Evolutionary conservation across 2,888 invertebrate species (phyloP), one percentile per base, ranked within the genome.

Genomic region (Limenitis camilla): DNA sequence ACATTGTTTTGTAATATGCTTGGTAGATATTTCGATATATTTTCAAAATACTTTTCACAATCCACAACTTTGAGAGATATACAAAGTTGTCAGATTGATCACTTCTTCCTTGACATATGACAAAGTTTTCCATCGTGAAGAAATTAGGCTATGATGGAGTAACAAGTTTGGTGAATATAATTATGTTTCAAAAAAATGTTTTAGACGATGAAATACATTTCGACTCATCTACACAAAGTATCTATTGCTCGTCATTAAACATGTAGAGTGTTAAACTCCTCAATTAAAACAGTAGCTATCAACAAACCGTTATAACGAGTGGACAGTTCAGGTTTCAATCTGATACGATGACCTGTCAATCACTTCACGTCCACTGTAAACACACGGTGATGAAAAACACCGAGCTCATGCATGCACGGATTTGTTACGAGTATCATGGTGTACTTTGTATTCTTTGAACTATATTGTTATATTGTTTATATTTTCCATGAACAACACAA

Each of bases 231-330:
- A n/a, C n/a, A n/a, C n/a, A n/a, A n/a, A n/a, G n/a, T n/a, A n/a
- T 19, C 19, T 19, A 19, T 19, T 19, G 1, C 3, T 19, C 2
- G 19, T 19, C 19, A 19, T 19, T 19, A 19, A 19, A 19, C 28
- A 11, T 29, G 36, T 27, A n/a, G 19, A 11, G 29, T 8, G 29
- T 36, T 29, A 36, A 36, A 29, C 8, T 36, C 11, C 36, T 29
- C 36, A 40, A 49, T 49, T 41, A 49, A 49, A 44, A 50, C 33
- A 19, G 33, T 44, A 44, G 38, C 49, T 28, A 29, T 32, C 19
- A 19, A 19, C 19, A 19, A 19, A 19, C 19, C 19, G 11, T 38
- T 31, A 39, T 44, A 39, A 44, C 43, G 33, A 44, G 44, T 29
- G 39, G 28, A 31, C 11, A 39, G 28, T 11, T 43, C 30, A 30